These are phyloP conservation scores for Drosophila kanapiae DNA, from an alignment of 1,140 invertebrate species.

Conservation along the genomic window DNA sequence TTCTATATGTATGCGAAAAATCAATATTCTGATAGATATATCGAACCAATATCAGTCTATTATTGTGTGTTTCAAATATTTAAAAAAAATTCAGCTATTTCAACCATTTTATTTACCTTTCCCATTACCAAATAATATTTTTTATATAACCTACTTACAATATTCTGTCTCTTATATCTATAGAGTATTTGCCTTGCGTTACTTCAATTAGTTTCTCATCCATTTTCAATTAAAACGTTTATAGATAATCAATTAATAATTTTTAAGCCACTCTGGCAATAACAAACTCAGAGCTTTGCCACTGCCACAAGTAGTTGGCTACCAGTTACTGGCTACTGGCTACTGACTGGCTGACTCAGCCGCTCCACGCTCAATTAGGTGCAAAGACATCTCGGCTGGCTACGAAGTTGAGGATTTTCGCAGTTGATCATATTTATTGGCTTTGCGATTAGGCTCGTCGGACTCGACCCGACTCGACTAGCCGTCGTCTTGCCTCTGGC, in stretches of 20 bases:
- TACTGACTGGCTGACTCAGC: slow-evolving; percentile 55
- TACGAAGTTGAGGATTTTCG: slow-evolving; percentile 62
- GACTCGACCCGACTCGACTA: slow-evolving; percentile 23
- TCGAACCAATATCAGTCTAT: no score
- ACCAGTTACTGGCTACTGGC: not conserved
- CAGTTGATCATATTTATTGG: slow-evolving; percentile 78
- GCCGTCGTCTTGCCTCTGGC: slow-evolving; percentile 59
- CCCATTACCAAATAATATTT: no score
- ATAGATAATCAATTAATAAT: slow-evolving; percentile 83
- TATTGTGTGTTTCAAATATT: no score
- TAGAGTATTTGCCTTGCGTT: slow-evolving; percentile 38
- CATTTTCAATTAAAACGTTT: slow-evolving; percentile 81
- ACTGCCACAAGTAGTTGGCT: slow-evolving; percentile 14
- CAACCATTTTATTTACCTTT: not conserved
- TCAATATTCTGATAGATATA: no score
- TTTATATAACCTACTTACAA: not conserved
- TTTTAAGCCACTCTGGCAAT: slow-evolving; percentile 69
- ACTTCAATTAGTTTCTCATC: not conserved
- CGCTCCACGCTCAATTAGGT: slow-evolving; percentile 71
- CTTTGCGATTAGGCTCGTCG: slow-evolving; percentile 51
- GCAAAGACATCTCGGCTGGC: slow-evolving; percentile 71
- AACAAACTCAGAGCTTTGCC: slow-evolving; percentile 14
- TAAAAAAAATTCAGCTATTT: no score
- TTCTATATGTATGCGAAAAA: no score
- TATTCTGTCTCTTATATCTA: not conserved